Evolutionary conservation across 2,113 vertebrate genomes (phyloP), one percentile per base, ranked within the genome.

Genomic region (Seriola aureovittata): DNA sequence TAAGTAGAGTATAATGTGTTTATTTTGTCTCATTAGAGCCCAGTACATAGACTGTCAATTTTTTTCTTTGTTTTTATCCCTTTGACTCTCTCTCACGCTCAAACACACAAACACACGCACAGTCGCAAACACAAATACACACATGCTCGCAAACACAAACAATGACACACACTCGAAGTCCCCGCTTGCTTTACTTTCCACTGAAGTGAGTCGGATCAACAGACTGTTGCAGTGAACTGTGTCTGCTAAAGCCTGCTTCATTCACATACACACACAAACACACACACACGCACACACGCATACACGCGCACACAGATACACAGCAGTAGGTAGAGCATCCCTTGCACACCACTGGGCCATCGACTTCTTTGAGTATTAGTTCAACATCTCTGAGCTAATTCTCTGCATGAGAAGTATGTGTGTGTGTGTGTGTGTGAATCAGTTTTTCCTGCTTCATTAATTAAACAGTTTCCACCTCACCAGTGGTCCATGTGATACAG

Each of bases 401-500:
- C 54, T 60, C 40, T 42, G 40, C 40, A 42, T 42, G 40, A 7
- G 9, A 10, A 42, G 40, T 42, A 55, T 75, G 75, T 55, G 69
- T 29, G 62, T 32, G 68, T 23, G 59, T 42, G 52, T 58, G 70
- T 71, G 75, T 55, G 69, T 29, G 57, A 48, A 32, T 78, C 62
- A 29, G 17, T 42, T 73, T 34, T 48, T 52, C 38, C 65, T 71
- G 64, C 75, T 85, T 71, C 67, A 50, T 73, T 86, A 84, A 88
- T 85, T 75, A 36, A 71, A 73, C 59, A 9, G 25, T 63, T 71
- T 83, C 77, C 75, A 75, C 71, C 36, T 80, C 52, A 16, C 42
- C 25, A 57, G 40, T 63, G 10, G 54, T 4, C 10, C 54, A 34
- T 63, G n/a, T 64, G 55, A 80, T 52, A 25, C 66, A 63, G 64